A percentile compares a stretch with the other conserved stretches of the same genome.
phyloP scores from a whole-genome alignment of 2,888 invertebrate genomes.

The Sminthurides aquaticus region DNA sequence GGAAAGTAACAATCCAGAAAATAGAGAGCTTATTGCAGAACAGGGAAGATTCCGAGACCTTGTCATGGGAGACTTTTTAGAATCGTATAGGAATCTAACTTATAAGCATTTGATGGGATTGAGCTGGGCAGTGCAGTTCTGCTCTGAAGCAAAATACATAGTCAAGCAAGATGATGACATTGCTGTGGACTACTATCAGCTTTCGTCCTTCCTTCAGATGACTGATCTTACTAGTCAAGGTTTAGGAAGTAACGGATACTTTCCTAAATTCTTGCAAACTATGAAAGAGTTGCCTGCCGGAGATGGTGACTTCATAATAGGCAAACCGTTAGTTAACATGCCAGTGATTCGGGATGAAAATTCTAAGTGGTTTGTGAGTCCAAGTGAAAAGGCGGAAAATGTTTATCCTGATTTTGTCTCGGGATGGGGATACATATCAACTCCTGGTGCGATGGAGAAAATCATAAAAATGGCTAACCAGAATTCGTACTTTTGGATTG shows the following conservation, averaged over 20 bases:
- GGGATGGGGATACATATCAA: slow-evolving; percentile 76
- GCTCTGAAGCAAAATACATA: slow-evolving; percentile 57
- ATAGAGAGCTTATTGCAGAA: slow-evolving; percentile 48
- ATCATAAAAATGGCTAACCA: neutral
- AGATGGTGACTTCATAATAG: slow-evolving; percentile 38
- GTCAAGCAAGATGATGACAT: slow-evolving; percentile 79
- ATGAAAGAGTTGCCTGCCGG: too few species aligned
- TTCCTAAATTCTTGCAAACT: neutral
- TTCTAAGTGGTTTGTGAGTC: slow-evolving; percentile 74
- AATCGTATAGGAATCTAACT: slow-evolving; percentile 72
- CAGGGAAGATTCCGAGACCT: slow-evolving; percentile 59
- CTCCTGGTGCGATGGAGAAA: slow-evolving; percentile 53
- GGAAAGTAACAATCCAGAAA: neutral
- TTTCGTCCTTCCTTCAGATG: slow-evolving; percentile 48
- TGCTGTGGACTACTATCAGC: slow-evolving; percentile 60
- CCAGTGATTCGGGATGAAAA: slow-evolving; percentile 58
- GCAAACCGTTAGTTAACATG: slow-evolving; percentile 47
- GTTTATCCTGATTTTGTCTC: slow-evolving; percentile 69
- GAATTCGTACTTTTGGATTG: slow-evolving; percentile 74
- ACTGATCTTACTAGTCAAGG: slow-evolving; percentile 2
- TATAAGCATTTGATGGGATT: slow-evolving; percentile 76
- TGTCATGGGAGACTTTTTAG: slow-evolving; percentile 66
- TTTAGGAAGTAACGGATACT: neutral
- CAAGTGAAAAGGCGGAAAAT: slow-evolving; percentile 56
- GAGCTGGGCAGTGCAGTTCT: slow-evolving; percentile 62